Percentiles rank a stretch among this genome's conserved stretches.
Conservation (phyloP, 2,888 invertebrate genomes). For the Idaea straminata region DNA sequence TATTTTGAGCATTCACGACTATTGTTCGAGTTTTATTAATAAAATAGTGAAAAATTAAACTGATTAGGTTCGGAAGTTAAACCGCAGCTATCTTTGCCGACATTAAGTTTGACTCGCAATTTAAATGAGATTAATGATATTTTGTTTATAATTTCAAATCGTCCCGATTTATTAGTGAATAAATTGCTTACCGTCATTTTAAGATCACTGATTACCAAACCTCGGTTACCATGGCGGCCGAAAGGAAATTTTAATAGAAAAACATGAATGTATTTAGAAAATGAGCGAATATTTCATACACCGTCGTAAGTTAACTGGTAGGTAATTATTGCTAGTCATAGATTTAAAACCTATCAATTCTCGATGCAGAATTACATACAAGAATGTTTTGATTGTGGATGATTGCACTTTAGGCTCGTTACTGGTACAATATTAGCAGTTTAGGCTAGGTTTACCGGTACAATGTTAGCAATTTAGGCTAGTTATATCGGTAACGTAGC, state of each 20-base stretch:
- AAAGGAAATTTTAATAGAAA: too few relatives aligned
- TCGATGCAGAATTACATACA: not conserved
- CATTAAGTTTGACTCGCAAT: not conserved
- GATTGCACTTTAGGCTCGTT: not conserved
- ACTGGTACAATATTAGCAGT: not conserved
- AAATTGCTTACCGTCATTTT: not conserved
- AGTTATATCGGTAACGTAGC: not conserved
- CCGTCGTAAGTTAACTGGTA: not conserved
- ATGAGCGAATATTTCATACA: too few relatives aligned
- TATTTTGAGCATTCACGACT: conserved; percentile 32
- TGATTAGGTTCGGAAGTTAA: not conserved
- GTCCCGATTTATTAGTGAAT: not conserved
- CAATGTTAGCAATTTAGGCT: not conserved
- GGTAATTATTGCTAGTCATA: not conserved
- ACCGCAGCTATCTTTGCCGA: not conserved
- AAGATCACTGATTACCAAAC: not conserved
- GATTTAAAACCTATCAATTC: not conserved
- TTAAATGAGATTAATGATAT: not conserved
- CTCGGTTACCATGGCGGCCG: too few relatives aligned
- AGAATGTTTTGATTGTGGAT: not conserved
- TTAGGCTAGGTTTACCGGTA: not conserved
- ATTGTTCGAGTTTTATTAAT: not conserved
- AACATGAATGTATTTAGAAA: too few relatives aligned
- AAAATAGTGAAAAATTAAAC: not conserved
- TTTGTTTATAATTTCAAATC: not conserved